Evolutionary conservation across 2,113 vertebrate species (phyloP), one percentile per base, ranked within the genome.

Genomic region (Odocoileus hemionus): DNA sequence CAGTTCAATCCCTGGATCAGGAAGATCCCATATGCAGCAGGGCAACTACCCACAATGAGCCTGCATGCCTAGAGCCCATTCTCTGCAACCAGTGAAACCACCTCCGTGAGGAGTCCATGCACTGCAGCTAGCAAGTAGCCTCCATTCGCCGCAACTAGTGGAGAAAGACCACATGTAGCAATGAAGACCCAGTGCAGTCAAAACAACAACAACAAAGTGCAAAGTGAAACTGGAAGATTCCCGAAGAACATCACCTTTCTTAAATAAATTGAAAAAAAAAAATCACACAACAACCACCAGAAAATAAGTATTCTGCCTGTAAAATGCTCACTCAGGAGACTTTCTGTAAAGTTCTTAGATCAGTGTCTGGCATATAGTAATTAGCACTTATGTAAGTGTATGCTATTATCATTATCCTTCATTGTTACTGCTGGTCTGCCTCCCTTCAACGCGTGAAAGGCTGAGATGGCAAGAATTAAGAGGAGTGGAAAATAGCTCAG

Each of bases 401-500:
- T 61, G 45, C 64, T 64, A n/a, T 83, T 87, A 67, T 61, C 52
- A 91, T 70, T 86, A 39, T 43, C 74, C 89, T 57, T 67, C 61
- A 87, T 86, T 82, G 13, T 86, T 70, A n/a, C 76, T 55, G 47
- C n/a, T 86, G 50, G 10, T 83, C 67, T 86, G 23, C 50, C 86
- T 90, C 50, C 70, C 55, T 64, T 86, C 39, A 83, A 26, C 25
- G 4, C 47, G 64, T 64, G 79, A 94, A 94, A 92, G 54, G 39
- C 47, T 50, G 36, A 85, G 15, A 90, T 82, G 58, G 57, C 52
- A 89, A 70, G 15, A 86, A 76, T 86, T 61, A 86, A 82, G 12
- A 90, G 60, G n/a, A 50, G 61, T 86, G 45, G 39, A 83, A 84
- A 95, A 50, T 58, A 91, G 28, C 57, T 92, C 50, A 89, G 39